Percentiles rank a stretch among this genome's conserved stretches.
Evolutionary conservation across 2,888 invertebrate genomes (phyloP).

Genomic region (Drosophila anceps): DNA sequence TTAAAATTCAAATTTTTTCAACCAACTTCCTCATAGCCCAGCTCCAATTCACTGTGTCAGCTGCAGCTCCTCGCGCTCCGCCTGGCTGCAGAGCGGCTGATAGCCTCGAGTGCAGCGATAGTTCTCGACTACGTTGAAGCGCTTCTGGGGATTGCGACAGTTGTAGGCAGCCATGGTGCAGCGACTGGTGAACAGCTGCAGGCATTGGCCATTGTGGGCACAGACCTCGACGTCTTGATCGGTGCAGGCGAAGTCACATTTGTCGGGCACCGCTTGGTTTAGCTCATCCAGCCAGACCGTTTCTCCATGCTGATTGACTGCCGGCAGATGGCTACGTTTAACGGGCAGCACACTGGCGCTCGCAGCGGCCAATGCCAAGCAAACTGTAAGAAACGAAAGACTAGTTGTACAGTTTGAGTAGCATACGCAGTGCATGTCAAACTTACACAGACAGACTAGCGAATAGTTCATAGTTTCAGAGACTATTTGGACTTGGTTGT

Average conservation of each 20-base stretch:
- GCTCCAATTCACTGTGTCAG: conserved; percentile 10
- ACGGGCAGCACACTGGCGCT: conserved; percentile 53
- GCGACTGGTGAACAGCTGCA: conserved; percentile 66
- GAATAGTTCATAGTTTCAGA: conserved; percentile 44
- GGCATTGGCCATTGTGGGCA: conserved; percentile 76
- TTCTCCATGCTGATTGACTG: conserved; percentile 58
- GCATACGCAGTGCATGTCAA: neutral
- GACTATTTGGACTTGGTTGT: conserved; percentile 27
- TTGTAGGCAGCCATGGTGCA: conserved; percentile 78
- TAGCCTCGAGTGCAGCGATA: conserved; percentile 62
- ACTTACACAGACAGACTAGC: conserved; percentile 55
- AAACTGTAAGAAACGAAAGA: conserved; percentile 26
- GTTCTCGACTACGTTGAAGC: conserved; percentile 65
- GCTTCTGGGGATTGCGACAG: conserved; percentile 74
- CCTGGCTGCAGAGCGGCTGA: conserved; percentile 53
- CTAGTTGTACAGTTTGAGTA: neutral
- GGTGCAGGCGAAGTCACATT: conserved; percentile 71
- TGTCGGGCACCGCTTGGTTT: conserved; percentile 47
- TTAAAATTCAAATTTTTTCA: neutral
- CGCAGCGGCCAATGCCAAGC: conserved; percentile 13
- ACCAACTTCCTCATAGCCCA: conserved; percentile 15
- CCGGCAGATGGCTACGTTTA: conserved; percentile 32
- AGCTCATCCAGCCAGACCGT: conserved; percentile 37
- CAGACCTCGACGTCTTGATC: conserved; percentile 63
- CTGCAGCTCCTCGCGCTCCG: conserved; percentile 55